phyloP scores from a whole-genome alignment of 2,797 vertebrate genomes.

The Microctenopoma lineatum region DNA sequence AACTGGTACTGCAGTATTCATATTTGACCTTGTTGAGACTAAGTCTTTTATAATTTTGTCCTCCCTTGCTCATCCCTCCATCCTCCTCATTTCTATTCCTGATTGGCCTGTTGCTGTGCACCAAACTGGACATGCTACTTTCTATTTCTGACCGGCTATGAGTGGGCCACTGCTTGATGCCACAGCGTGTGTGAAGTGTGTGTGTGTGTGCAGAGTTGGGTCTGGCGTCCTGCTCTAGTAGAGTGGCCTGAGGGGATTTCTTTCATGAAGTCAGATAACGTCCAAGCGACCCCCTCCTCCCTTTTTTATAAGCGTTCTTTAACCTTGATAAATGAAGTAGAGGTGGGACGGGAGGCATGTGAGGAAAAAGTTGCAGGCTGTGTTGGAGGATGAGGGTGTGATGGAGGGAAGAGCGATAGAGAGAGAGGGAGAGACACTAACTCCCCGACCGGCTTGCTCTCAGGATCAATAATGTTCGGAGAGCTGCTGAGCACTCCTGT shows the following conservation, averaged over 20 bases:
- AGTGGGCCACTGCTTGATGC: conserved; percentile 62
- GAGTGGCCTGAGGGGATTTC: conserved; percentile 82
- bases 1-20: background rate
- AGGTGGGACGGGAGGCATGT: conserved; percentile 57
- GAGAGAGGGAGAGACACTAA: conserved; percentile 65
- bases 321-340: conserved; percentile 87
- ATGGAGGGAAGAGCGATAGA: conserved; percentile 61
- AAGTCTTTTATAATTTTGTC: conserved; percentile 23
- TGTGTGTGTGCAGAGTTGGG: conserved; percentile 50
- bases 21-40: conserved; percentile 25
- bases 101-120: conserved; percentile 53
- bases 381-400: conserved; percentile 59
- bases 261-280: conserved; percentile 87
- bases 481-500: conserved; percentile 82
- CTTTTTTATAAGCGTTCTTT: conserved; percentile 86
- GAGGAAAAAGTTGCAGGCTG: conserved; percentile 67
- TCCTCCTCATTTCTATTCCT: conserved; percentile 47
- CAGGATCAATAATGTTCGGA: conserved; percentile 85
- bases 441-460: conserved; percentile 76
- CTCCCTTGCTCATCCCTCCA: conserved; percentile 6
- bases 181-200: conserved; percentile 35
- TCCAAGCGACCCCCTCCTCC: conserved; percentile 79
- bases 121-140: conserved; percentile 51
- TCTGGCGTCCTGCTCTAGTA: conserved; percentile 78
- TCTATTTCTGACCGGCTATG: conserved; percentile 65